These are phyloP conservation scores for Trididemnum clinides DNA, from an alignment of 23 tunicate species.

Conservation along the genomic window DNA sequence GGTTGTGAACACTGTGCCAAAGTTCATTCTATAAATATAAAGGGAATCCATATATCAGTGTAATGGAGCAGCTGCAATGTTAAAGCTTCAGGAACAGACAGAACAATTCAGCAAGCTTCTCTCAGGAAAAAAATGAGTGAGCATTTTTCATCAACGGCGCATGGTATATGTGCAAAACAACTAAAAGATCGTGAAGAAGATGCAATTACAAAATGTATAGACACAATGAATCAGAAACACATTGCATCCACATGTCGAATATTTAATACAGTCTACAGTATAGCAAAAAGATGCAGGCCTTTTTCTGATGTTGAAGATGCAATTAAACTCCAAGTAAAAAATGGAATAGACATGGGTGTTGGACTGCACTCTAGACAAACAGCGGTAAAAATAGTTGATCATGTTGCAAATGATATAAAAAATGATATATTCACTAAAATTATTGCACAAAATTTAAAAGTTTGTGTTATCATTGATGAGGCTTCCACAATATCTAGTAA, in stretches of 20 bases:
- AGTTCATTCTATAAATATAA: slow-evolving; percentile 15
- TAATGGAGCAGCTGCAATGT: slow-evolving; percentile 38
- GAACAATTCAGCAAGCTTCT: background rate
- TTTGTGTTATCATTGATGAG: slow-evolving; percentile 56
- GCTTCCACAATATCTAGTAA: slow-evolving; percentile 47
- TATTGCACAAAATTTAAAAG: slow-evolving; percentile 39
- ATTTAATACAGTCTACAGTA: slow-evolving; percentile 56
- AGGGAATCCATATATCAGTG: slow-evolving; percentile 26
- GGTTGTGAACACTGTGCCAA: slow-evolving; percentile 45
- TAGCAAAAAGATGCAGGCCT: slow-evolving; percentile 28
- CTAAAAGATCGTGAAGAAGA: slow-evolving; percentile 16
- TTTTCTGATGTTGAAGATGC: slow-evolving; percentile 52
- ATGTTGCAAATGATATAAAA: slow-evolving; percentile 38
- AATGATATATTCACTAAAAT: slow-evolving; percentile 29
- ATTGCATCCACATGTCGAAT: slow-evolving; percentile 25
- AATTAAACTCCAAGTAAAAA: slow-evolving; percentile 49
- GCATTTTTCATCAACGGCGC: background rate
- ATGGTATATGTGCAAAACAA: background rate
- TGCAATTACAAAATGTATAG: background rate
- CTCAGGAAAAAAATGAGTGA: slow-evolving; percentile 35
- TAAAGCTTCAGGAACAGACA: slow-evolving; percentile 25
- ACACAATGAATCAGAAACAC: background rate
- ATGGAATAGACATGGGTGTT: slow-evolving; percentile 48
- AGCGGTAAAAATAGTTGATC: slow-evolving; percentile 54
- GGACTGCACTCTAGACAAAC: slow-evolving; percentile 36